A percentile compares a stretch with the other conserved stretches of the same genome.
Evolutionary conservation across 2,113 vertebrate species (phyloP).

Genomic region (Rostratula benghalensis): DNA sequence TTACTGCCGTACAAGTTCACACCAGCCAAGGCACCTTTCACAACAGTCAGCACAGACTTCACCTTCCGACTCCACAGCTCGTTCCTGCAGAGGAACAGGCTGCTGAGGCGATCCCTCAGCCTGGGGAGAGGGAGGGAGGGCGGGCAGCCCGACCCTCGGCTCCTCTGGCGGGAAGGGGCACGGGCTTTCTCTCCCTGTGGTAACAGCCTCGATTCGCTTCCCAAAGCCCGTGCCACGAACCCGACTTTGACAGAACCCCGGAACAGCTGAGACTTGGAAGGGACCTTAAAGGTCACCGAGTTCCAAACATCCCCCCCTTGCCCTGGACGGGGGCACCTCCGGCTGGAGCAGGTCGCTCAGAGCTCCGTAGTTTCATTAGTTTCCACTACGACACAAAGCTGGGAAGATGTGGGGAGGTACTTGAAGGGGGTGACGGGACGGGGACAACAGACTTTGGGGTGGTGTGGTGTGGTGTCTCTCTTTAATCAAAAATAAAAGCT

Average conservation of each 20-base stretch:
- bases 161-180: not conserved
- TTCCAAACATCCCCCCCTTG: not conserved
- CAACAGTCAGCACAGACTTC: not conserved
- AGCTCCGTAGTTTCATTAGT: not conserved
- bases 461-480: too few relatives aligned
- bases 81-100: not conserved
- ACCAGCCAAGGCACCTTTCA: accelerated
- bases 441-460: too few relatives aligned
- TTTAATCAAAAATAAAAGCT: too few relatives aligned
- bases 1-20: not conserved
- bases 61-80: accelerated
- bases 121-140: too few relatives aligned
- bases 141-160: accelerated
- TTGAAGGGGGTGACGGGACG: too few relatives aligned
- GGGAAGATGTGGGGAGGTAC: too few relatives aligned
- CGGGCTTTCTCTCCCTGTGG: accelerated
- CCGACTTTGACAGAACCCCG: not conserved
- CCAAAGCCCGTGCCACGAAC: not conserved
- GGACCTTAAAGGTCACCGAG: not conserved
- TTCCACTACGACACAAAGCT: not conserved
- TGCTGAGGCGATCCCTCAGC: not conserved
- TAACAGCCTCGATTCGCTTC: accelerated
- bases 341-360: not conserved
- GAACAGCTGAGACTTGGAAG: not conserved
- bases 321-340: not conserved